A percentile compares a stretch with the other conserved stretches of the same genome.
Evolutionary conservation across 1,140 invertebrate species (phyloP).

Genomic region (Drosophila mauritiana): DNA sequence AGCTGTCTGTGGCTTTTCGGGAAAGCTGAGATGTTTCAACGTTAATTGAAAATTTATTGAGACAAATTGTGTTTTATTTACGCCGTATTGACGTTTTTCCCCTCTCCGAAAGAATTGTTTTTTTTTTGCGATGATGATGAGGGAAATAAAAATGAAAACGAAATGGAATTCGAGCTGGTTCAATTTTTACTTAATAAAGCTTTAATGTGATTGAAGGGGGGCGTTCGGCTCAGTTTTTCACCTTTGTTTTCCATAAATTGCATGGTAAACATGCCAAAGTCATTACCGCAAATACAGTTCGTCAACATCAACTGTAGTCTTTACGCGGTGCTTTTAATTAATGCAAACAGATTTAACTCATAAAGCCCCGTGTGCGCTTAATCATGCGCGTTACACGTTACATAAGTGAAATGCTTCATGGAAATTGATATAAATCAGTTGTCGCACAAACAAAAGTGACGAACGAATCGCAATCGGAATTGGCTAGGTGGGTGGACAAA

Average conservation of each 20-base stretch:
- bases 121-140: conserved; percentile 15
- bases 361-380: conserved; percentile 23
- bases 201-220: conserved; percentile 47
- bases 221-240: not conserved
- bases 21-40: conserved; percentile 62
- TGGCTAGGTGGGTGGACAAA: conserved; percentile 46
- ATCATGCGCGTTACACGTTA: conserved; percentile 58
- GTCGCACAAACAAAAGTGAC: conserved; percentile 46
- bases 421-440: conserved; percentile 83
- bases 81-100: conserved; percentile 68
- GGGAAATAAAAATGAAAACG: conserved; percentile 9
- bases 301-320: conserved; percentile 32
- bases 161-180: conserved; percentile 17
- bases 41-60: conserved; percentile 83
- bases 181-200: conserved; percentile 54
- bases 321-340: conserved; percentile 70
- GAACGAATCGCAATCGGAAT: conserved; percentile 1
- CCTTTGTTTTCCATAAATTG: conserved; percentile 58
- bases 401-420: conserved; percentile 71
- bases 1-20: conserved; percentile 63
- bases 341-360: conserved; percentile 79
- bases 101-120: not conserved
- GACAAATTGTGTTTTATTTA: conserved; percentile 83
- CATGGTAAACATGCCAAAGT: conserved; percentile 71
- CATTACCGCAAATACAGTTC: conserved; percentile 76